These are phyloP conservation scores for Pleuronectes platessa DNA, from an alignment of 2,113 vertebrate genomes.

Conservation along the genomic window DNA sequence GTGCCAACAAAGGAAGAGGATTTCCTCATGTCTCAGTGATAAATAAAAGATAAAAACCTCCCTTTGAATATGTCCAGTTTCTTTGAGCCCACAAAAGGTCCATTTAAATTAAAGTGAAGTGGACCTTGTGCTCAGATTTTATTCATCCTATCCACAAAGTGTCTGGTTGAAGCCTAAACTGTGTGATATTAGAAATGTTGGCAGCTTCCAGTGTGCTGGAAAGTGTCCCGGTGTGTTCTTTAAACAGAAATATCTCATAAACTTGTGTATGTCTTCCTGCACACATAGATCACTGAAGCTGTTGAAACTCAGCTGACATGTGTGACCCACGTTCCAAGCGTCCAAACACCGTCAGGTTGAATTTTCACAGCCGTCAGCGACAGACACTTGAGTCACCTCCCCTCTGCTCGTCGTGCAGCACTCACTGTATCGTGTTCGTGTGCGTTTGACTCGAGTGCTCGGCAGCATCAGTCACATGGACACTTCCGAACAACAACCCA, in stretches of 20 bases:
- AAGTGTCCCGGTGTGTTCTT: no score
- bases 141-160: not conserved
- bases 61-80: not conserved
- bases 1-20: not conserved
- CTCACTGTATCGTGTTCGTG: not conserved
- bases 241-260: no score
- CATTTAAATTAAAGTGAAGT: not conserved
- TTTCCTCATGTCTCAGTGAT: conserved; percentile 22
- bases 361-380: conserved; percentile 18
- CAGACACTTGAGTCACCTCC: not conserved
- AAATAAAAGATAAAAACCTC: not conserved
- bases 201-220: no score
- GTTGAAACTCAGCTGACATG: not conserved
- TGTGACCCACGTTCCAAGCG: not conserved
- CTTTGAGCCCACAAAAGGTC: not conserved
- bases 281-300: no score
- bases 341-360: conserved; percentile 4
- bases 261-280: no score
- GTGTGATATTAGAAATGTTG: no score
- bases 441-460: not conserved
- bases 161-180: no score
- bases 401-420: not conserved
- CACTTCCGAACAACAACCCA: conserved; percentile 1
- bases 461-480: not conserved
- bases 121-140: not conserved